phyloP scores from a whole-genome alignment of 1,140 invertebrate genomes.

The Drosophila malerkotliana region DNA sequence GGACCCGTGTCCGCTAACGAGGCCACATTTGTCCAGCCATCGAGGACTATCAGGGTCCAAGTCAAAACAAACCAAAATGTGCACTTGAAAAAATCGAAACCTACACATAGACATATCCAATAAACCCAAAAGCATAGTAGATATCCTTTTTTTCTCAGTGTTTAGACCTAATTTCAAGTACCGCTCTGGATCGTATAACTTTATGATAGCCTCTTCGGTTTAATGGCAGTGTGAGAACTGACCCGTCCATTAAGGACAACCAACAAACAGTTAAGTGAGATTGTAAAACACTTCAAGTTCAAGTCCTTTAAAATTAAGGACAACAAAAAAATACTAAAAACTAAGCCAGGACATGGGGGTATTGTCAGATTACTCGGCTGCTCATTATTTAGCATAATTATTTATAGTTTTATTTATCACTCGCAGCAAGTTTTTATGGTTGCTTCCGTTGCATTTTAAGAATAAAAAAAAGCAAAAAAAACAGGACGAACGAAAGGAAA shows the following conservation, averaged over 20 bases:
- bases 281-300: not conserved
- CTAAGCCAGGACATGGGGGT: slow-evolving; percentile 3
- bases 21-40: slow-evolving; percentile 41
- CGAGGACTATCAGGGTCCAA: slow-evolving; percentile 9
- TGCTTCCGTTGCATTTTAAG: slow-evolving; percentile 8
- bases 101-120: too few relatives aligned
- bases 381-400: slow-evolving; percentile 71
- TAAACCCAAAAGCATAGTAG: too few relatives aligned
- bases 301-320: not conserved
- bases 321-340: not conserved
- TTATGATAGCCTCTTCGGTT: slow-evolving; percentile 44
- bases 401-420: slow-evolving; percentile 65
- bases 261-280: not conserved
- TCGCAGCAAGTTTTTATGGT: slow-evolving; percentile 33
- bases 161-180: slow-evolving; percentile 31
- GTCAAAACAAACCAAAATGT: not conserved
- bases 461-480: not conserved
- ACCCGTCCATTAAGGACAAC: not conserved
- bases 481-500: not conserved
- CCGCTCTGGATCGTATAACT: slow-evolving; percentile 48
- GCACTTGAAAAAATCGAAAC: not conserved
- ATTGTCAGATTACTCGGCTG: not conserved
- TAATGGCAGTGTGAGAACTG: slow-evolving; percentile 3
- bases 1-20: slow-evolving; percentile 39
- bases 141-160: slow-evolving; percentile 1